Evolutionary conservation across 2,888 invertebrate genomes (phyloP).

Genomic region (Idaea straminata): DNA sequence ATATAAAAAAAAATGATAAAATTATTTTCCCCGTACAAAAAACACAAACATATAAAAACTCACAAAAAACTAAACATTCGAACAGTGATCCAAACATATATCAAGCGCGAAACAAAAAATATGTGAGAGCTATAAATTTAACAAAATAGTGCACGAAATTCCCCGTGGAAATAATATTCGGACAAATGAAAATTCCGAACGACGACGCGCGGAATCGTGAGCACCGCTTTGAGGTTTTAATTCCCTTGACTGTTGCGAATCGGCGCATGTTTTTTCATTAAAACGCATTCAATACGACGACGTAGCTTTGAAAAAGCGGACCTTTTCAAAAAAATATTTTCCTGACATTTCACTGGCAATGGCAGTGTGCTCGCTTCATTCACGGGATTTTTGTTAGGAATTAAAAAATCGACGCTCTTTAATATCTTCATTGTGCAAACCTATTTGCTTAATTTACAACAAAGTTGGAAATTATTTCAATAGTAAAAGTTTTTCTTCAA

Average conservation of each 20-base stretch:
- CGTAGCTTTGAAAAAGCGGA: constrained; percentile 74
- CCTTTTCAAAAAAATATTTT: constrained; percentile 75
- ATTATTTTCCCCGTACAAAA: too few relatives aligned
- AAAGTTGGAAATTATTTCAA: not conserved
- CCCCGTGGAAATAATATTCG: constrained; percentile 70
- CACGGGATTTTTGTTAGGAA: constrained; percentile 53
- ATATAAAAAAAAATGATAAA: too few relatives aligned
- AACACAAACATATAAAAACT: constrained; percentile 2
- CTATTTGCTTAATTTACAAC: not conserved
- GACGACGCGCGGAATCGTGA: constrained; percentile 61
- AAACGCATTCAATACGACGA: constrained; percentile 79
- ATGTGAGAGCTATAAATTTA: constrained; percentile 47
- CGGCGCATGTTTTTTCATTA: constrained; percentile 80
- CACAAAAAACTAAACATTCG: constrained; percentile 7
- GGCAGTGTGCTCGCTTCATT: constrained; percentile 56
- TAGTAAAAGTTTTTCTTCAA: not conserved
- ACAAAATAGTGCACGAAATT: constrained; percentile 53
- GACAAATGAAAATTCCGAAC: constrained; percentile 71
- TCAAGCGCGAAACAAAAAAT: constrained; percentile 47
- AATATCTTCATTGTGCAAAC: constrained; percentile 28
- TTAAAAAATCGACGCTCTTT: constrained; percentile 47
- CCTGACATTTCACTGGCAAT: constrained; percentile 68
- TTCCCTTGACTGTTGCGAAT: constrained; percentile 79
- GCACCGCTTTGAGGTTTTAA: constrained; percentile 70
- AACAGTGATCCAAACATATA: constrained; percentile 46